A percentile compares a stretch with the other conserved stretches of the same genome.
phyloP scores from a whole-genome alignment of 2,888 invertebrate genomes.

The Shargacucullia verbasci region DNA sequence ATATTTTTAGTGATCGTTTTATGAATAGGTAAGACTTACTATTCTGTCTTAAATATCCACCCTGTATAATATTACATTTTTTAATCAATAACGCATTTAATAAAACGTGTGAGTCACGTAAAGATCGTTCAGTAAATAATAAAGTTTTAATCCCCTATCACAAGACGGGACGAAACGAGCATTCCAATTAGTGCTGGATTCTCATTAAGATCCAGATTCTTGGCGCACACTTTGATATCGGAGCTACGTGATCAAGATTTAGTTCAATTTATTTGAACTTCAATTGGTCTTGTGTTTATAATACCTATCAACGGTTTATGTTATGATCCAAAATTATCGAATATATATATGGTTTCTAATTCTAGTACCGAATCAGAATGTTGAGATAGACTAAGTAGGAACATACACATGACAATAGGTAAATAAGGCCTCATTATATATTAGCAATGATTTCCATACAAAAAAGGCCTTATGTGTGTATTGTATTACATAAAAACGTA shows the following conservation, averaged over 20 bases:
- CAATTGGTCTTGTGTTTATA: slow-evolving; percentile 50
- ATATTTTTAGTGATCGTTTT: too few species aligned
- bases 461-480: too few species aligned
- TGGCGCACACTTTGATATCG: slow-evolving; percentile 80
- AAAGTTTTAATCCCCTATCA: slow-evolving; percentile 75
- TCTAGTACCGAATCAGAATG: too few species aligned
- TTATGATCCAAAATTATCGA: slow-evolving; percentile 3
- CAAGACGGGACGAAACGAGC: slow-evolving; percentile 75
- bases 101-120: slow-evolving; percentile 53
- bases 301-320: slow-evolving; percentile 1
- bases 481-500: too few species aligned
- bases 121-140: slow-evolving; percentile 67
- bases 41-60: too few species aligned
- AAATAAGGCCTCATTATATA: too few species aligned
- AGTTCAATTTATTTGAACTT: slow-evolving; percentile 70
- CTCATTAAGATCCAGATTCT: slow-evolving; percentile 85
- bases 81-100: slow-evolving; percentile 42
- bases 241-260: slow-evolving; percentile 83
- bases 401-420: too few species aligned
- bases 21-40: too few species aligned
- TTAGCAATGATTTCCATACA: too few species aligned
- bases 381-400: too few species aligned
- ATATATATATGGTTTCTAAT: too few species aligned
- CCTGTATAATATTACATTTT: slow-evolving; percentile 5
- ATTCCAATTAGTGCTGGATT: slow-evolving; percentile 85